A percentile compares a stretch with the other conserved stretches of the same genome.
phyloP scores from a whole-genome alignment of 1,140 invertebrate species.

The Ephestia elutella region DNA sequence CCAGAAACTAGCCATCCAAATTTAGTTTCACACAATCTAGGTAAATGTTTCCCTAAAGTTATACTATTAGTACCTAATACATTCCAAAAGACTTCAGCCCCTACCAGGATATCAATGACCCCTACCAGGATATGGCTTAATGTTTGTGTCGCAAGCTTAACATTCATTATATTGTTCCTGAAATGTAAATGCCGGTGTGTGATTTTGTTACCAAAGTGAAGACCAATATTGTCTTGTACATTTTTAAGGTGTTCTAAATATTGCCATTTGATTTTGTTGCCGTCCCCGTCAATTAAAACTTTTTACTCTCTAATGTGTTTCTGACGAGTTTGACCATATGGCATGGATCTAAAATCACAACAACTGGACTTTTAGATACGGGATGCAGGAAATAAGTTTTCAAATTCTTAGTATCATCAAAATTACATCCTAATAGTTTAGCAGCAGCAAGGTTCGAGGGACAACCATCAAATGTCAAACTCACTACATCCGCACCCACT shows the following conservation, averaged over 20 bases:
- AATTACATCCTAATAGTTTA: conserved; percentile 25
- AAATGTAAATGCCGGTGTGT: conserved; percentile 11
- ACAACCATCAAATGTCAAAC: conserved; percentile 38
- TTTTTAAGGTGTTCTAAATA: conserved; percentile 2
- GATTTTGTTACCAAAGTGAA: conserved; percentile 15
- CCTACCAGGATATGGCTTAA: too few relatives aligned
- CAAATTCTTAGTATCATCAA: conserved; percentile 10
- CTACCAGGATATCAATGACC: too few relatives aligned
- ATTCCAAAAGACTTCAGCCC: too few relatives aligned
- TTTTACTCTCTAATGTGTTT: conserved; percentile 15
- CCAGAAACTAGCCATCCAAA: too few relatives aligned
- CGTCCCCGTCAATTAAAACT: conserved; percentile 3
- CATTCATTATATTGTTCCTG: conserved; percentile 21
- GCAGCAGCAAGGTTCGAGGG: conserved; percentile 25
- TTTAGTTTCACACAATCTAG: too few relatives aligned
- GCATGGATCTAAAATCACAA: conserved; percentile 22
- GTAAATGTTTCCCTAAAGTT: too few relatives aligned
- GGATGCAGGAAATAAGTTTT: conserved; percentile 20
- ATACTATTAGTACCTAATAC: too few relatives aligned
- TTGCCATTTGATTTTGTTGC: conserved; percentile 5
- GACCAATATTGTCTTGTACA: conserved; percentile 11
- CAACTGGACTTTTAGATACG: conserved; percentile 7
- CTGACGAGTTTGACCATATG: too few relatives aligned
- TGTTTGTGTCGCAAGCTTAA: conserved; percentile 27
- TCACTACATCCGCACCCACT: conserved; percentile 24